These are phyloP conservation scores for Buceros bicornis DNA, from an alignment of 2,797 vertebrate genomes.

Conservation along the genomic window DNA sequence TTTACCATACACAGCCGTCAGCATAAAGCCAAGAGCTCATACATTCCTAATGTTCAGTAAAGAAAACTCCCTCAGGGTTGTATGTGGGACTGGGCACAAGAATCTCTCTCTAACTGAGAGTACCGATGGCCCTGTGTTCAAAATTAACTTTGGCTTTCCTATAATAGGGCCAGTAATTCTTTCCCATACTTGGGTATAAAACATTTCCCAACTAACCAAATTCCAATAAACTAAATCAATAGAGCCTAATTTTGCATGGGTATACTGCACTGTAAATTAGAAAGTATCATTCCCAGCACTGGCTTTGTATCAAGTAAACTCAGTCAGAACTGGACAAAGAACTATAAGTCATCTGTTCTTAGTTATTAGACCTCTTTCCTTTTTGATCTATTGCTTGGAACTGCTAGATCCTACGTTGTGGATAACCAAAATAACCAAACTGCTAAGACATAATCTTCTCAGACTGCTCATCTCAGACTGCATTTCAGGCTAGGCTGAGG, in stretches of 20 bases:
- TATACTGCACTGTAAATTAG: neutral
- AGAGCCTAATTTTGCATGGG: neutral
- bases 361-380: neutral
- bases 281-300: neutral
- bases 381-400: neutral
- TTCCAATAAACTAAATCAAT: neutral
- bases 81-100: neutral
- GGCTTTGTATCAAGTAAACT: neutral
- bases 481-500: neutral
- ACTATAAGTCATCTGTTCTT: neutral
- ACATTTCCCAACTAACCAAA: neutral
- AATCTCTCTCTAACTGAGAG: neutral
- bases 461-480: neutral
- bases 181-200: neutral
- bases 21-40: neutral
- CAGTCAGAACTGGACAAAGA: neutral
- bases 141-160: neutral
- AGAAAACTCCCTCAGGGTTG: neutral
- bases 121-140: neutral
- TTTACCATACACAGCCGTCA: neutral
- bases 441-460: neutral
- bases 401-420: neutral
- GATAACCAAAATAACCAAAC: neutral
- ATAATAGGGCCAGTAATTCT: neutral
- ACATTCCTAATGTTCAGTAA: neutral